These are phyloP conservation scores for Aurelia sp. DNA, from an alignment of 30 jellyfish, hydroid and myxozoan species.

Conservation along the genomic window DNA sequence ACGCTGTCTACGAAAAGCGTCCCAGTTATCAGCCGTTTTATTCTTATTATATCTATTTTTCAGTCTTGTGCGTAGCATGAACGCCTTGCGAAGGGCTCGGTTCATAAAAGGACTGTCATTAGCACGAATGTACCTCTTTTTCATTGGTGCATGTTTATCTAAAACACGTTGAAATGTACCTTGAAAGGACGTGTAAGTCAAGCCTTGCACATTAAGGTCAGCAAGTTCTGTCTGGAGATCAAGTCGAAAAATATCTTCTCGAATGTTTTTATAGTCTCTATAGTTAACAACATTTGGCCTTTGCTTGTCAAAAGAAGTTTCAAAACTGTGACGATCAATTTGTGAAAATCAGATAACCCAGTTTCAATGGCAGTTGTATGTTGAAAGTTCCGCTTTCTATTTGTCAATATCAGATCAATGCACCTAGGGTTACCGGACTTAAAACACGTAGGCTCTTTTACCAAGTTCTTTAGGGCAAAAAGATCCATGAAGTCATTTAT, in stretches of 20 bases:
- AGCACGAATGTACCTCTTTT: too few species aligned
- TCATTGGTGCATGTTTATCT: too few species aligned
- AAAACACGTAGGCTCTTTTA: conserved; percentile 50
- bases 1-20: too few species aligned
- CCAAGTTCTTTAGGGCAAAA: not conserved
- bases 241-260: not conserved
- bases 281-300: conserved; percentile 1
- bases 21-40: too few species aligned
- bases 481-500: conserved; percentile 36
- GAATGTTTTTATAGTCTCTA: conserved; percentile 7
- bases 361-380: conserved; percentile 35
- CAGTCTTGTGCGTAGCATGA: too few species aligned
- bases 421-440: conserved; percentile 37
- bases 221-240: not conserved
- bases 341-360: conserved; percentile 67
- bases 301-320: conserved; percentile 32
- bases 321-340: conserved; percentile 4
- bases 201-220: not conserved
- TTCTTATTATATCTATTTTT: too few species aligned
- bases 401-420: conserved; percentile 50
- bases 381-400: conserved; percentile 30
- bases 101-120: too few species aligned
- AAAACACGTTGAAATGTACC: too few species aligned
- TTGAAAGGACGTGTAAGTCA: too few species aligned
- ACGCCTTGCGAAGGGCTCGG: too few species aligned